These are phyloP conservation scores for Cactoblastis cactorum DNA, from an alignment of 2,888 invertebrate genomes.

Conservation along the genomic window DNA sequence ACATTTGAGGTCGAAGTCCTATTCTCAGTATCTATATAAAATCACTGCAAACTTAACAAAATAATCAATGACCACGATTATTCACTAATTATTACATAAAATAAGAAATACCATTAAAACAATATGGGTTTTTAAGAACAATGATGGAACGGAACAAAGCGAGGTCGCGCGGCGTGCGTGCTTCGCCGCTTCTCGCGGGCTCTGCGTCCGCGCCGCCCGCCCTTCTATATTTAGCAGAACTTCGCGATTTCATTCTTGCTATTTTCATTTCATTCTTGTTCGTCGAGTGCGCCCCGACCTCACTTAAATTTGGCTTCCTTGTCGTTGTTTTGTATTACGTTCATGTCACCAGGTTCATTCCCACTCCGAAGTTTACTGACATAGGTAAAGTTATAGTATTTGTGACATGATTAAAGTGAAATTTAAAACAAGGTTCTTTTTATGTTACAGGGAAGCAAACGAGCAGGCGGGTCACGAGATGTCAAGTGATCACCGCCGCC, in stretches of 20 bases:
- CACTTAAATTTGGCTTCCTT: conserved; percentile 55
- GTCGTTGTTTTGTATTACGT: conserved; percentile 29
- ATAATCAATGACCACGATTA: neutral
- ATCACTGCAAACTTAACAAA: neutral
- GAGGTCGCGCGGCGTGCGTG: conserved; percentile 40
- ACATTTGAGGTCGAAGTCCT: conserved; percentile 9
- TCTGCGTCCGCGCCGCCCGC: conserved; percentile 44
- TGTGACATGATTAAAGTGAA: no score
- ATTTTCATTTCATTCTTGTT: conserved; percentile 74
- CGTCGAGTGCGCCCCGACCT: conserved; percentile 48
- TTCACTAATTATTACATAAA: neutral
- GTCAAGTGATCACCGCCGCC: no score
- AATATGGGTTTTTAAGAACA: conserved; percentile 26
- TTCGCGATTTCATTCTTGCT: conserved; percentile 75
- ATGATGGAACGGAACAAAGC: conserved; percentile 45
- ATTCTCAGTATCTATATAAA: neutral
- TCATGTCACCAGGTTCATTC: no score
- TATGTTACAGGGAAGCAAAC: no score
- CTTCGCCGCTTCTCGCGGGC: conserved; percentile 29
- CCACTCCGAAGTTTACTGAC: no score
- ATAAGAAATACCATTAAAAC: conserved; percentile 15
- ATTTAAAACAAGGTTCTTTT: neutral
- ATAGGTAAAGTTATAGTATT: no score
- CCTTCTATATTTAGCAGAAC: conserved; percentile 73
- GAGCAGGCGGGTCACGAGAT: no score